These are phyloP conservation scores for Philereme vetulata DNA, from an alignment of 2,888 invertebrate genomes.

Conservation along the genomic window DNA sequence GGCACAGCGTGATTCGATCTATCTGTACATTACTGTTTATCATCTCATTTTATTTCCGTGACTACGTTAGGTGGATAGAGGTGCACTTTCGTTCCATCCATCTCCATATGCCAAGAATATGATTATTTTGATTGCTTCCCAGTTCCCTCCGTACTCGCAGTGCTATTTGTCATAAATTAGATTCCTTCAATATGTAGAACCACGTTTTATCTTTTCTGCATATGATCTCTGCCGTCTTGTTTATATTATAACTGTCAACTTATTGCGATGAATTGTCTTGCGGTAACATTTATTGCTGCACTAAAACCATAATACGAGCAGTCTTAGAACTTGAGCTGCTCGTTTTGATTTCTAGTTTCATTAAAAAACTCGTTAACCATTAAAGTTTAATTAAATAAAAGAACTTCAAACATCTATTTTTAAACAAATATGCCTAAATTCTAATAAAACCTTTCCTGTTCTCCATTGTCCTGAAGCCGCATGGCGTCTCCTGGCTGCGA, in stretches of 20 bases:
- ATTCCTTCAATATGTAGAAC: conserved; percentile 38
- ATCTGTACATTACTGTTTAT: conserved; percentile 1
- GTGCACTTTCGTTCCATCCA: conserved; percentile 44
- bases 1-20: conserved; percentile 8
- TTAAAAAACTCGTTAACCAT: too few relatives aligned
- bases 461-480: conserved; percentile 9
- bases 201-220: conserved; percentile 6
- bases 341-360: too few relatives aligned
- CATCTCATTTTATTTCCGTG: conserved; percentile 20
- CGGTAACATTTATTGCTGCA: too few relatives aligned
- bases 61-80: conserved; percentile 32
- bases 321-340: too few relatives aligned
- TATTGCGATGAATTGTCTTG: too few relatives aligned
- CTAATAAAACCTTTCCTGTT: not conserved
- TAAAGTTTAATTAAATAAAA: too few relatives aligned
- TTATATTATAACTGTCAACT: too few relatives aligned
- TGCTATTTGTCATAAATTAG: conserved; percentile 49
- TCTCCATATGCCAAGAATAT: conserved; percentile 50
- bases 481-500: conserved; percentile 15
- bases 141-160: conserved; percentile 34
- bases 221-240: not conserved
- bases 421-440: not conserved
- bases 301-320: too few relatives aligned
- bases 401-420: too few relatives aligned
- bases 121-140: conserved; percentile 53